Evolutionary conservation across 2,113 vertebrate genomes (phyloP), one percentile per base, ranked within the genome.

Genomic region (Dinomys branickii): DNA sequence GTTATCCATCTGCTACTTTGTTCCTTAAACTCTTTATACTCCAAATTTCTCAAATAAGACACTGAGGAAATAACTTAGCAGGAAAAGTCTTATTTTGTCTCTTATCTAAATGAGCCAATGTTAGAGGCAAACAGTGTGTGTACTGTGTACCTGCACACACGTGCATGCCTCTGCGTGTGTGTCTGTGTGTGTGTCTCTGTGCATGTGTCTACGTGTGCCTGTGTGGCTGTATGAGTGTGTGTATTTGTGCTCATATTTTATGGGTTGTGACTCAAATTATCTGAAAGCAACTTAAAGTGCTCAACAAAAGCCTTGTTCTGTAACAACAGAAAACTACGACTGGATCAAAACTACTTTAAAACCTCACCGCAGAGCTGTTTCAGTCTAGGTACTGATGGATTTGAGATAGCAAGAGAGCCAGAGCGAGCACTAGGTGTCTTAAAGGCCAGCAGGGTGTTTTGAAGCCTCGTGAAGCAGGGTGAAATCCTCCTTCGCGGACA

Each of bases 401-500:
- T 87, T 94, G 96, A 95, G 97, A 93, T 90, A 97, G 56, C 35
- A 80, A 7, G 33, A n/a, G 33, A n/a, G 33, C n/a, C n/a, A n/a
- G 65, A 9, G 24, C 22, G 77, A 38, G 33, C n/a, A 65, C 90
- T 95, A 67, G 95, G 69, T 75, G 81, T 85, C 69, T 90, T 94
- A 87, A 94, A 96, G 54, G 81, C 93, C 78, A 91, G 87, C 87
- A 63, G 90, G 90, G 86, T 81, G 35, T 50, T 91, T 89, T 87
- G 88, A 95, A 82, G 84, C 91, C 50, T 83, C 50, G 20, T 58
- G 77, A 92, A 91, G 83, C 82, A 84, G 80, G 85, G 92, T 90
- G 90, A 88, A 94, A 92, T n/a, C 56, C n/a, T 77, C 56, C 96
- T 92, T 96, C 63, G 75, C 95, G 93, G 71, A 95, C 69, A 63